A percentile compares a stretch with the other conserved stretches of the same genome.
These are phyloP conservation scores for Sparidentex hasta DNA, from an alignment of 2,797 vertebrate genomes.

Conservation along the genomic window DNA sequence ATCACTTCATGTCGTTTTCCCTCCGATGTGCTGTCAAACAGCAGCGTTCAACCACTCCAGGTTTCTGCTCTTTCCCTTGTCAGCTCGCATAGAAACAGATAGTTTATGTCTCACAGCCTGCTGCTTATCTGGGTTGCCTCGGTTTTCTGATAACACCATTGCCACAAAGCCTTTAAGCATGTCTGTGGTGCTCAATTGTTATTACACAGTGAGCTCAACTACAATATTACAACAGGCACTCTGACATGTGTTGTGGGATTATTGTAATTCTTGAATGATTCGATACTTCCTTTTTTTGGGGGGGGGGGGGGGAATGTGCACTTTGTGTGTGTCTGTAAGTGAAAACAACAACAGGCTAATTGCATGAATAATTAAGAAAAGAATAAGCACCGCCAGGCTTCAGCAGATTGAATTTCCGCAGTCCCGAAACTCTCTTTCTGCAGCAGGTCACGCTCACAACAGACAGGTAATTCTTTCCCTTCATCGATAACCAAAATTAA, in stretches of 20 bases:
- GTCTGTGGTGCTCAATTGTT: background rate
- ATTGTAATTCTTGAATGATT: background rate
- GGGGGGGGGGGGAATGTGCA: background rate
- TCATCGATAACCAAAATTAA: conserved; percentile 50
- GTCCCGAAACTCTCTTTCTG: conserved; percentile 52
- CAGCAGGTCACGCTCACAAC: conserved; percentile 21
- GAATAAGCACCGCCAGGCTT: conserved; percentile 56
- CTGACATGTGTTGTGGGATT: background rate
- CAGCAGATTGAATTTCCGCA: conserved; percentile 65
- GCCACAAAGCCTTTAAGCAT: background rate
- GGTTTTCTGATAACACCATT: background rate
- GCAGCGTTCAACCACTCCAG: conserved; percentile 11
- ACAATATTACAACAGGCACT: background rate
- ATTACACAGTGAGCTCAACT: background rate
- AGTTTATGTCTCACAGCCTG: too few species aligned
- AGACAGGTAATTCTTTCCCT: conserved; percentile 15
- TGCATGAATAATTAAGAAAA: conserved; percentile 78
- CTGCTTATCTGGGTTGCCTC: conserved; percentile 1
- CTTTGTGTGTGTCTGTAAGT: conserved; percentile 12
- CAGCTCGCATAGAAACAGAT: background rate
- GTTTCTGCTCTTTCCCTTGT: conserved; percentile 15
- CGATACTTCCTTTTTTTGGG: background rate
- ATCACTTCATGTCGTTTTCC: conserved; percentile 48
- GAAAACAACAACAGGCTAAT: conserved; percentile 67
- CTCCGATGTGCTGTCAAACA: conserved; percentile 14